phyloP scores from a whole-genome alignment of 2,888 invertebrate genomes.

The Trypoxylon attenuatum region DNA sequence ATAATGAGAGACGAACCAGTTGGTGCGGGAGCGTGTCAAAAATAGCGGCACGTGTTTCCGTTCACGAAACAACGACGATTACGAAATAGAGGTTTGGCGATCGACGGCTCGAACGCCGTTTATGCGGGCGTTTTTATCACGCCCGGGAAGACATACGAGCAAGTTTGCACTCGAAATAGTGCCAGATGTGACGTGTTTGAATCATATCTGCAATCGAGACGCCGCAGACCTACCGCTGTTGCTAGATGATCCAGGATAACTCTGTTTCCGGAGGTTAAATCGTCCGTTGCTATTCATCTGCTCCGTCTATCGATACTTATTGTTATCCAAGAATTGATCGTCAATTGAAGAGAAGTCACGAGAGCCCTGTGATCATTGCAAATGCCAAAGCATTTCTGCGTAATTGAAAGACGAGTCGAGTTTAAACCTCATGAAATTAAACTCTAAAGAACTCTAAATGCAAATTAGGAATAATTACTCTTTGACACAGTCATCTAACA shows the following conservation, averaged over 20 bases:
- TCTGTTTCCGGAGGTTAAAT: not conserved
- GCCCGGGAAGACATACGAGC: not conserved
- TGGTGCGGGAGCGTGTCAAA: not conserved
- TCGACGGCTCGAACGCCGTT: not conserved
- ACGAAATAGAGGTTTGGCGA: conserved; percentile 10
- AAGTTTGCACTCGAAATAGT: conserved; percentile 13
- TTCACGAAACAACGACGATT: conserved; percentile 8
- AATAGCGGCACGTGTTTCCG: conserved; percentile 17
- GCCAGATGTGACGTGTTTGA: not conserved
- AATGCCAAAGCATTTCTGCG: too few species aligned
- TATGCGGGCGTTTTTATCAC: conserved; percentile 4
- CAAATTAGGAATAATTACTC: too few species aligned
- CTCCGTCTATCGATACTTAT: not conserved
- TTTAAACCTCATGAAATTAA: too few species aligned
- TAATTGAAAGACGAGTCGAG: too few species aligned
- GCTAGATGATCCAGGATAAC: not conserved
- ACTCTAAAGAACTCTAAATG: too few species aligned
- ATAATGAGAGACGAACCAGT: not conserved
- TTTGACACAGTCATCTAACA: not conserved
- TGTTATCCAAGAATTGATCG: not conserved
- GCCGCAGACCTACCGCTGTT: not conserved
- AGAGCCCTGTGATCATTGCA: too few species aligned
- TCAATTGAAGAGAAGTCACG: too few species aligned
- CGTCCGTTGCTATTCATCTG: not conserved
- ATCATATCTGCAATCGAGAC: conserved; percentile 5